These are phyloP conservation scores for Apogon talboti DNA, from an alignment of 2,797 vertebrate genomes.

Conservation along the genomic window DNA sequence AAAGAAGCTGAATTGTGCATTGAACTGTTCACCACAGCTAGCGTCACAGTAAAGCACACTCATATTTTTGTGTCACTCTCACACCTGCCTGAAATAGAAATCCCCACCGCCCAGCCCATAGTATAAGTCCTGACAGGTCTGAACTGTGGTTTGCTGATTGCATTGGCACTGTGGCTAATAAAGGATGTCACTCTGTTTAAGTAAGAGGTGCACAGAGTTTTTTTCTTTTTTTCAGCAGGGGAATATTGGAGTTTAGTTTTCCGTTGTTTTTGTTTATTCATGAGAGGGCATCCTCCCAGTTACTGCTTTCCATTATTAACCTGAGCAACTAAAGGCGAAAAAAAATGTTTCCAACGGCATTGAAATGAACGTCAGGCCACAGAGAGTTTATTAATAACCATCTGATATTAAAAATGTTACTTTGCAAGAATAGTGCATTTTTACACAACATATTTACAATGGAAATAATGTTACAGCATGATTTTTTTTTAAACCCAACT, in stretches of 20 bases:
- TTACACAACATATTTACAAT: conserved; percentile 22
- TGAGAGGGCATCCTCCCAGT: conserved; percentile 67
- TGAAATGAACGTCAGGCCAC: conserved; percentile 34
- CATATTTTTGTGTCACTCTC: conserved; percentile 59
- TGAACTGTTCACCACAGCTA: conserved; percentile 27
- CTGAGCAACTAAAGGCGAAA: conserved; percentile 40
- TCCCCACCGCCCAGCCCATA: conserved; percentile 35
- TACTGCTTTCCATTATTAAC: conserved; percentile 77
- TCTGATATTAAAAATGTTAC: conserved; percentile 11
- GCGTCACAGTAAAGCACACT: conserved; percentile 32
- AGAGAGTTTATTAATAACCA: conserved; percentile 21
- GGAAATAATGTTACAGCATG: conserved; percentile 10
- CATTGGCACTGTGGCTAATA: conserved; percentile 58
- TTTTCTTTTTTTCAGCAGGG: conserved; percentile 66
- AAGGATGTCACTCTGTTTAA: conserved; percentile 67
- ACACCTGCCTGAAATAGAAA: conserved; percentile 70
- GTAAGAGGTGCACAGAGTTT: conserved; percentile 35
- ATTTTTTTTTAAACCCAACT: conserved; percentile 25
- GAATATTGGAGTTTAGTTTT: conserved; percentile 86
- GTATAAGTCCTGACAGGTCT: conserved; percentile 63
- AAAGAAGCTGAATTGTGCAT: conserved; percentile 49
- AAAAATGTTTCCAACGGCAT: conserved; percentile 51
- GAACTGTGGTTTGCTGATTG: conserved; percentile 43
- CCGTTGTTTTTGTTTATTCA: conserved; percentile 84
- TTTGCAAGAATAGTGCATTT: conserved; percentile 16